Evolutionary conservation across 2,888 invertebrate species (phyloP).

Genomic region (Phyllotreta cruciferae): DNA sequence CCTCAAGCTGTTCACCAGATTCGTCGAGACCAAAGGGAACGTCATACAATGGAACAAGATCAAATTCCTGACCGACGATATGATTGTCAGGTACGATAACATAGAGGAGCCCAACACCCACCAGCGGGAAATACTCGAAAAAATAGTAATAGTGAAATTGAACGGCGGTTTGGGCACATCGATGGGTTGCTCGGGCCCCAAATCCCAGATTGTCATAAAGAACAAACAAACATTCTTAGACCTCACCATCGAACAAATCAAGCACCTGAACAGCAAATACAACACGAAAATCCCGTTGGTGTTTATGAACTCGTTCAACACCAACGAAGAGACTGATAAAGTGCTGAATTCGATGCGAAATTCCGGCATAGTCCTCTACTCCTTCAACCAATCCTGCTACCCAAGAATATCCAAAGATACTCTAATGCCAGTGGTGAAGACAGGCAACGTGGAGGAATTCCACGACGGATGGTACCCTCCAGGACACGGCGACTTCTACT

Average conservation of each 20-base stretch:
- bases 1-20: conserved; percentile 49
- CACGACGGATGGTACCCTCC: conserved; percentile 74
- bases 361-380: conserved; percentile 88
- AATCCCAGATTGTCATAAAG: conserved; percentile 91
- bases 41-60: conserved; percentile 93
- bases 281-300: conserved; percentile 95
- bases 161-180: conserved; percentile 96
- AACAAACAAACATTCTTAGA: conserved; percentile 94
- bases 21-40: conserved; percentile 60
- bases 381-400: conserved; percentile 97
- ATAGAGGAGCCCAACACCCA: conserved; percentile 66
- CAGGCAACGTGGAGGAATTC: conserved; percentile 74
- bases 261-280: conserved; percentile 92
- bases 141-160: conserved; percentile 90
- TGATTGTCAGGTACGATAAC: conserved; percentile 81
- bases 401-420: conserved; percentile 95
- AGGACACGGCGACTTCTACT: conserved; percentile 98
- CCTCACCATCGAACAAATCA: conserved; percentile 95
- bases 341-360: conserved; percentile 94
- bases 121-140: conserved; percentile 80
- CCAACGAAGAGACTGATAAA: conserved; percentile 96
- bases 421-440: conserved; percentile 87
- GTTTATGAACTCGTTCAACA: conserved; percentile 99
- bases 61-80: conserved; percentile 82
- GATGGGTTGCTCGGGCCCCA: conserved; percentile 97